Percentiles rank a stretch among this genome's conserved stretches.
These are phyloP conservation scores for Delia radicum DNA, from an alignment of 1,140 invertebrate species.

Conservation along the genomic window DNA sequence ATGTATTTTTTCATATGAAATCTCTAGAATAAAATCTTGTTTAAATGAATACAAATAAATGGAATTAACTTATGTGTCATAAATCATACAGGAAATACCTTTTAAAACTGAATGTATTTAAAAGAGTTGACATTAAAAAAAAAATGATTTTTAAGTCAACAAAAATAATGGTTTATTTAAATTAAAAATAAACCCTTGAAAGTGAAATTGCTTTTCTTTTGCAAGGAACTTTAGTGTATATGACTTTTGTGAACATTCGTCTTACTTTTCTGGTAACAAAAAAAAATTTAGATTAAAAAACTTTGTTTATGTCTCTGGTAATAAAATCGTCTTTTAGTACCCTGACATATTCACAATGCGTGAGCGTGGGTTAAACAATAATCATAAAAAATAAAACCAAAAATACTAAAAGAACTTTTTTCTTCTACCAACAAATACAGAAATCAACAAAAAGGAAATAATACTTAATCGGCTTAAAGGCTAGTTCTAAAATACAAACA, in stretches of 20 bases:
- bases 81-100: neutral
- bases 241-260: too few species aligned
- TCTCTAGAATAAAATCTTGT: neutral
- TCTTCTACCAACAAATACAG: neutral
- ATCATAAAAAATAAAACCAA: neutral
- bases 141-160: neutral
- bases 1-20: neutral
- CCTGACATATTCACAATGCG: too few species aligned
- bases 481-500: neutral
- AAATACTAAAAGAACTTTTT: neutral
- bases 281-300: too few species aligned
- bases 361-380: neutral
- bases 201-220: neutral
- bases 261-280: too few species aligned
- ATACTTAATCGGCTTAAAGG: conserved; percentile 13
- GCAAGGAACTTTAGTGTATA: too few species aligned
- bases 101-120: neutral
- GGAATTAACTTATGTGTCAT: neutral
- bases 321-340: neutral
- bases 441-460: neutral
- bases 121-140: neutral
- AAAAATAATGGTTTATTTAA: neutral
- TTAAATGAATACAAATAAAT: neutral
- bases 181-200: neutral
- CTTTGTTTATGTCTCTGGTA: neutral